Evolutionary conservation across 2,113 vertebrate species (phyloP), one percentile per base, ranked within the genome.

Genomic region (Ammospiza caudacuta): DNA sequence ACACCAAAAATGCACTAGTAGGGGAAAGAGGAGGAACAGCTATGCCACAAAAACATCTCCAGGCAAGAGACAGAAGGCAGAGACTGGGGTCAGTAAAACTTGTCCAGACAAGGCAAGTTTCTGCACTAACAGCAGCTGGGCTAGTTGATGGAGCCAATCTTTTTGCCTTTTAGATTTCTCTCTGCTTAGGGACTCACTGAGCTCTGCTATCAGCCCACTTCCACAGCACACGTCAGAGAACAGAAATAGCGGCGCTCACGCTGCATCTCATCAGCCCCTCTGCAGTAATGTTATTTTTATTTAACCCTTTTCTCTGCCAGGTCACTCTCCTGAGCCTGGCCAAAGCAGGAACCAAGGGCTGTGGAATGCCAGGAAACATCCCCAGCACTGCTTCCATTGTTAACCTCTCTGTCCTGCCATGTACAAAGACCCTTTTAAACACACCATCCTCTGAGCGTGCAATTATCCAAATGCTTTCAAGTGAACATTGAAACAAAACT

Each of bases 51-150:
- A 95, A 96, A 94, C 88, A 95, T 59, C 95, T 92, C 64, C 79
- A 72, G 95, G 94, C 93, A 69, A 95, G 37, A 93, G 86, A 88
- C 79, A 86, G 92, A 92, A 93, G 83, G 73, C 93, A 95, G 86
- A 64, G 88, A 83, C 2, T 20, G 35, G 88, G 92, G 93, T 96
- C 95, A 97, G 47, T 89, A 93, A 90, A 96, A 96, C 90, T 82
- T 89, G 94, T 33, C 88, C 92, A 78, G 93, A 94, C 94, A 94
- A 93, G 64, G 94, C 83, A 83, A 6, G 41, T 80, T 94, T 72
- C 81, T 86, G 68, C 37, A 28, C 79, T 23, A 76, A 77, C 64
- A 83, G 89, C 6, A 51, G 70, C 87, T 87, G 81, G 58, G 51
- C 47, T 39, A 21, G 57, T 47, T 41, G 61, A 49, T 69, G 64